Conservation (phyloP, 1,140 invertebrate genomes). For the Euura lappo region DNA sequence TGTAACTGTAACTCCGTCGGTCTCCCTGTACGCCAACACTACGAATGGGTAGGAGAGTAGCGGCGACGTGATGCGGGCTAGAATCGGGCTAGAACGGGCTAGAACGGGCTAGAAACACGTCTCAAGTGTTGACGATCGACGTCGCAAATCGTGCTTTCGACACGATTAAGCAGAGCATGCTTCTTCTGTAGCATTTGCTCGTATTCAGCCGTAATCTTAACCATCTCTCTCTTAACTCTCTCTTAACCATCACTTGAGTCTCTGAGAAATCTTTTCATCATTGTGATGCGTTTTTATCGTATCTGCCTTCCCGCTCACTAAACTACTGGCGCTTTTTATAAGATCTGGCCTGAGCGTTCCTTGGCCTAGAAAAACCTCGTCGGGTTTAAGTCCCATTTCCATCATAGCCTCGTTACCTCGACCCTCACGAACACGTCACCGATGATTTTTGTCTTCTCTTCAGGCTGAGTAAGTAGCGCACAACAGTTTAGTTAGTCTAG, state of each 20-base stretch:
- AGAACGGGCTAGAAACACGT: slow-evolving; percentile 83
- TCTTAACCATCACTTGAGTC: slow-evolving; percentile 77
- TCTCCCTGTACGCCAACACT: slow-evolving; percentile 98
- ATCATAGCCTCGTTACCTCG: slow-evolving; percentile 84
- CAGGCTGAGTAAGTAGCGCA: slow-evolving; percentile 86
- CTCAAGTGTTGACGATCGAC: slow-evolving; percentile 73
- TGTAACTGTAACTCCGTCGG: slow-evolving; percentile 93
- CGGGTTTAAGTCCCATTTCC: slow-evolving; percentile 82
- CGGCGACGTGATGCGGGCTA: slow-evolving; percentile 78
- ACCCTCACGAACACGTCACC: slow-evolving; percentile 97
- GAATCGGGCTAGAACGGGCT: no score
- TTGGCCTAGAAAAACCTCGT: slow-evolving; percentile 86
- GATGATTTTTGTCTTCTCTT: slow-evolving; percentile 98
- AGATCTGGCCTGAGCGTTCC: slow-evolving; percentile 96
- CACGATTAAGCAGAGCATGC: slow-evolving; percentile 87
- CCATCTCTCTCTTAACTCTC: slow-evolving; percentile 71
- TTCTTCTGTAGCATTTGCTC: slow-evolving; percentile 91
- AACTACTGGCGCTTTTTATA: slow-evolving; percentile 93
- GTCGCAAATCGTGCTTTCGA: slow-evolving; percentile 81
- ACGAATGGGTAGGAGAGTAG: slow-evolving; percentile 90
- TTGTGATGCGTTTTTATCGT: slow-evolving; percentile 99
- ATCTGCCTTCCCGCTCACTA: slow-evolving; percentile 89
- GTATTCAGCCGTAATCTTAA: slow-evolving; percentile 94
- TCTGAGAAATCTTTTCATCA: slow-evolving; percentile 95
- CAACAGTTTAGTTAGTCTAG: slow-evolving; percentile 84